Conservation (phyloP, 2,888 invertebrate species). For the Syritta pipiens region DNA sequence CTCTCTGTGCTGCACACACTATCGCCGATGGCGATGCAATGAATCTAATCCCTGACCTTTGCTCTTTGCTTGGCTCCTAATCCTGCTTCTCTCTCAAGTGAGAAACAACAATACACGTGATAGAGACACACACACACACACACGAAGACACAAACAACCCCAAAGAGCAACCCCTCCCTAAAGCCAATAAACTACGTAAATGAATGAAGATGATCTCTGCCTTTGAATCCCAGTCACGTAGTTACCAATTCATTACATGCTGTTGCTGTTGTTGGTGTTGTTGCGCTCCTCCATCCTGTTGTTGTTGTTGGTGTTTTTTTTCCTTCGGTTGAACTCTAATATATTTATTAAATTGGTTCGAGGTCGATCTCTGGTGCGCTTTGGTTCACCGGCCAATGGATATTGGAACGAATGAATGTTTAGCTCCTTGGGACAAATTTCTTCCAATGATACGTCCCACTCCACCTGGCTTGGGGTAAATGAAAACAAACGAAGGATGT, state of each 20-base stretch:
- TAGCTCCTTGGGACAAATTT: slow-evolving; percentile 27
- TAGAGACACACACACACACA: too few species aligned
- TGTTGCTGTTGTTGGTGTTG: slow-evolving; percentile 21
- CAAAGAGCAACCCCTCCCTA: not conserved
- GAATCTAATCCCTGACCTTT: slow-evolving; percentile 2
- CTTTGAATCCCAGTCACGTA: slow-evolving; percentile 56
- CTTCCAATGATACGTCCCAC: slow-evolving; percentile 11
- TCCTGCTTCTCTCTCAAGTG: not conserved
- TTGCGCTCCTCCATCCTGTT: not conserved
- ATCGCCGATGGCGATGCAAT: not conserved
- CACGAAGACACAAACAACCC: too few species aligned
- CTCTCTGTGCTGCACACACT: too few species aligned
- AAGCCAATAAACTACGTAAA: slow-evolving; percentile 50
- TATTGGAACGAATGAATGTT: slow-evolving; percentile 16
- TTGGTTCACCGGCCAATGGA: slow-evolving; percentile 26
- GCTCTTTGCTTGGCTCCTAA: not conserved
- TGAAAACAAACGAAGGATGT: slow-evolving; percentile 18
- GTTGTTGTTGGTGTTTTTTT: not conserved
- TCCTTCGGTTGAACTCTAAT: slow-evolving; percentile 4
- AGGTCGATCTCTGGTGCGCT: slow-evolving; percentile 41
- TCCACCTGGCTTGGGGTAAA: not conserved
- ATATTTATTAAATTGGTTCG: slow-evolving; percentile 46
- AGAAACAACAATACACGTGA: not conserved
- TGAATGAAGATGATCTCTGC: slow-evolving; percentile 51
- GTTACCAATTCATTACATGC: slow-evolving; percentile 53